A percentile compares a stretch with the other conserved stretches of the same genome.
Evolutionary conservation across 1,140 invertebrate species (phyloP).

Genomic region (Atta colombica): DNA sequence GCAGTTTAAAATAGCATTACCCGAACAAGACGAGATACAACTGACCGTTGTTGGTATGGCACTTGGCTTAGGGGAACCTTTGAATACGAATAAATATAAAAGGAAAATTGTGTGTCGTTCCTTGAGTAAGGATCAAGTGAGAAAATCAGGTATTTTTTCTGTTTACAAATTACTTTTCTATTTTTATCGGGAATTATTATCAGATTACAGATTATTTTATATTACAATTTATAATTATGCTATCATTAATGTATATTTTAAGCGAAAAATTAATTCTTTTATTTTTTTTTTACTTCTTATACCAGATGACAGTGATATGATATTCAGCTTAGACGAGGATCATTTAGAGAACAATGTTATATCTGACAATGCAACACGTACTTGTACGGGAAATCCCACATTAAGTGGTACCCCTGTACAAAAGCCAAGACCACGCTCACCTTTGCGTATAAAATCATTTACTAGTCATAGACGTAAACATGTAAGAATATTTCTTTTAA

Average conservation of each 20-base stretch:
- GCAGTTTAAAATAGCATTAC: constrained; percentile 92
- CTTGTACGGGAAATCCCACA: constrained; percentile 62
- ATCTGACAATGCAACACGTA: constrained; percentile 63
- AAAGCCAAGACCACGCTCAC: constrained; percentile 81
- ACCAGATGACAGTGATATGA: constrained; percentile 88
- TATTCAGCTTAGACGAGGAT: constrained; percentile 92
- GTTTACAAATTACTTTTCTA: constrained; percentile 9
- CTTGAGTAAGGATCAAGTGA: constrained; percentile 83
- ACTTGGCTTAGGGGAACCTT: constrained; percentile 89
- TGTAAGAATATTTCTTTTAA: constrained; percentile 69
- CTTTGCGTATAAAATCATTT: constrained; percentile 79
- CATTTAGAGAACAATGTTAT: constrained; percentile 75
- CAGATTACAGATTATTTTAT: not conserved
- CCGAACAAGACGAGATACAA: constrained; percentile 96
- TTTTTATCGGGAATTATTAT: constrained; percentile 35
- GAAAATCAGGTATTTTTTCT: constrained; percentile 76
- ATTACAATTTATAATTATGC: not conserved
- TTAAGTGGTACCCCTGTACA: constrained; percentile 63
- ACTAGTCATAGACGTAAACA: constrained; percentile 80
- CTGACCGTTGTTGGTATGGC: constrained; percentile 93
- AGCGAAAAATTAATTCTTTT: not conserved
- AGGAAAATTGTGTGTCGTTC: constrained; percentile 81
- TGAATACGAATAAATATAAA: constrained; percentile 84
- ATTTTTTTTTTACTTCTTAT: constrained; percentile 49
- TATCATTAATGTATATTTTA: not conserved